Evolutionary conservation across 2,113 vertebrate species (phyloP).

Genomic region (Bolborhynchus lineola): DNA sequence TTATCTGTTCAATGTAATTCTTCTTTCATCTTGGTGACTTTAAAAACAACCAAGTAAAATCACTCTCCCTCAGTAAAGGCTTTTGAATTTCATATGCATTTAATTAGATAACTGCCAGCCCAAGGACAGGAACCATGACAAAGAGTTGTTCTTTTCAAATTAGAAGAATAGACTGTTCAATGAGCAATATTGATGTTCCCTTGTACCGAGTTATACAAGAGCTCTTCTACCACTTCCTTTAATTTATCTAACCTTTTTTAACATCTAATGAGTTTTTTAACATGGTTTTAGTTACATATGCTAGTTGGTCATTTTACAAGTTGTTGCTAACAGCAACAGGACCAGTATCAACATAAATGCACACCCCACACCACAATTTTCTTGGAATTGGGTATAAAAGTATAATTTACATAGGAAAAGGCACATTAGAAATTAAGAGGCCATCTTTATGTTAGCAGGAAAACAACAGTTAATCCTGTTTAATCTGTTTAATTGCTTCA

Average conservation of each 20-base stretch:
- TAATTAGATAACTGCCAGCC: constrained; percentile 80
- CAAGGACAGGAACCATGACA: constrained; percentile 77
- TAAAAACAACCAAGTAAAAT: constrained; percentile 77
- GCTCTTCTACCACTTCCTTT: constrained; percentile 49
- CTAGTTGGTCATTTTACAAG: constrained; percentile 30
- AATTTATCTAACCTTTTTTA: constrained; percentile 68
- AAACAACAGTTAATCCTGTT: constrained; percentile 46
- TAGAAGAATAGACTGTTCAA: constrained; percentile 74
- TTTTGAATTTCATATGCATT: constrained; percentile 82
- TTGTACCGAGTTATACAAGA: constrained; percentile 60
- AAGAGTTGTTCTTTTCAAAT: constrained; percentile 81
- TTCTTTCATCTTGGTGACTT: constrained; percentile 72
- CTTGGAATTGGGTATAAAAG: not conserved
- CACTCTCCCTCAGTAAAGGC: constrained; percentile 73
- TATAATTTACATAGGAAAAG: not conserved
- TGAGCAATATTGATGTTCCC: constrained; percentile 74
- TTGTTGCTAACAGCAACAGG: not conserved
- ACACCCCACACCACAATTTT: not conserved
- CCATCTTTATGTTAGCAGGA: constrained; percentile 17
- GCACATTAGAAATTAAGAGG: constrained; percentile 47
- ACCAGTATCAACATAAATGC: not conserved
- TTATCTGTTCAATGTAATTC: constrained; percentile 72
- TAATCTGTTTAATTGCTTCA: constrained; percentile 48
- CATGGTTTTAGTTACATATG: not conserved
- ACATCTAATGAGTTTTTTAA: constrained; percentile 61